Percentiles rank a stretch among this genome's conserved stretches.
Conservation (phyloP, 2,888 invertebrate genomes). For the Eupithecia centaureata region DNA sequence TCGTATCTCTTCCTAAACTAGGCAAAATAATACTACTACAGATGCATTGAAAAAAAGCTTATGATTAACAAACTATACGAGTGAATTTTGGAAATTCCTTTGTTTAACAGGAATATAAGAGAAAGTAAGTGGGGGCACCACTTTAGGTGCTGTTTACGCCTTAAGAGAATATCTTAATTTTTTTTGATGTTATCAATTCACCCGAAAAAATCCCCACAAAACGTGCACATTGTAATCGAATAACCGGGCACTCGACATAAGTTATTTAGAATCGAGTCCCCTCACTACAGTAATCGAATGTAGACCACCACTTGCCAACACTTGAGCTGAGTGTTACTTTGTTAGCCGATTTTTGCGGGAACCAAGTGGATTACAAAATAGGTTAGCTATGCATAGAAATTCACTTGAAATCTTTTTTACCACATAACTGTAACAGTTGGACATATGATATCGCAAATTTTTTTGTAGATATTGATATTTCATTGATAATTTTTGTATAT, state of each 20-base stretch:
- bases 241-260: constrained; percentile 78
- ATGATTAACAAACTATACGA: too few relatives aligned
- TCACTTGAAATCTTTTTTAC: neutral
- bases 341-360: constrained; percentile 77
- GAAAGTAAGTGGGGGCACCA: too few relatives aligned
- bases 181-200: neutral
- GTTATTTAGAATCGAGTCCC: constrained; percentile 73
- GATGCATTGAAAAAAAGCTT: too few relatives aligned
- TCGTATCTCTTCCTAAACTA: too few relatives aligned
- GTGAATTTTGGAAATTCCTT: too few relatives aligned
- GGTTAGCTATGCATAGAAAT: neutral
- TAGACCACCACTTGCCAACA: constrained; percentile 78
- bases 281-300: constrained; percentile 79
- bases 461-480: too few relatives aligned
- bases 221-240: constrained; percentile 80
- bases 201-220: constrained; percentile 48
- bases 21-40: too few relatives aligned
- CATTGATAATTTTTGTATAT: too few relatives aligned
- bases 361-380: constrained; percentile 37
- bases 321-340: constrained; percentile 78
- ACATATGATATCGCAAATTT: too few relatives aligned
- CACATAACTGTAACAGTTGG: too few relatives aligned
- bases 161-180: neutral
- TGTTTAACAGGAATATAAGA: too few relatives aligned
- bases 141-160: neutral